Base-by-base conservation (phyloP, 2,113 vertebrate species). In the Centrocercus urophasianus region DNA sequence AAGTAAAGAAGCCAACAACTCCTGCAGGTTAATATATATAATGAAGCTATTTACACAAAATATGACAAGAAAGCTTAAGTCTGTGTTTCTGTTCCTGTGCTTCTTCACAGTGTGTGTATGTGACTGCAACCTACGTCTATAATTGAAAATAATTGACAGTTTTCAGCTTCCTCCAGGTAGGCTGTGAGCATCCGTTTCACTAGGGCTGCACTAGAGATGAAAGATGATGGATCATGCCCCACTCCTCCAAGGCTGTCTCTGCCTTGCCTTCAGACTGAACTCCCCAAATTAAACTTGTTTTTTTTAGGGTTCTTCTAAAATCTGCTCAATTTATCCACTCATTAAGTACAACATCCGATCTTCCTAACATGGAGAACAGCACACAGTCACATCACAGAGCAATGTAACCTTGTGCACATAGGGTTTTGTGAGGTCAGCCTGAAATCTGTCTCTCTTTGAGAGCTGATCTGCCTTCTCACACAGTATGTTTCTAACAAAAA, bases 61-160 rank as follows among this genome's bases (percentile, higher is more conserved):
- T 30, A 66, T 18, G 16, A 47, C 61, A 83, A 73, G 38, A 74
- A 45, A 10, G 47, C 30, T 86, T 81, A 73, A 54, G 47, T 52
- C 69, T 69, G 48, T 48, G 69, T 66, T 89, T 87, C 48, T 83
- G 60, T 73, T 87, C 45, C 61, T 52, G 9, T 40, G 42, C 27
- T 85, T 76, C 69, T 64, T 72, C 86, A 48, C 59, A 30, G 61
- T 43, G 48, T 77, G 69, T 56, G 69, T 90, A 73, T 28, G 17
- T 57, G 27, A 89, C 43, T 38, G 83, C 52, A 86, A 25, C 56
- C 3, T 25, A 78, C 6, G 15, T 18, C 6, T 80, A 16, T 72
- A 95, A 95, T 74, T 81, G 69, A 86, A 95, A 95, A 86, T 66
- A 95, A 93, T 30, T 86, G 57, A 36, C 63, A 63, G 48, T 65